Conservation (phyloP, 1,140 invertebrate species). For the Brachionus sp. region DNA sequence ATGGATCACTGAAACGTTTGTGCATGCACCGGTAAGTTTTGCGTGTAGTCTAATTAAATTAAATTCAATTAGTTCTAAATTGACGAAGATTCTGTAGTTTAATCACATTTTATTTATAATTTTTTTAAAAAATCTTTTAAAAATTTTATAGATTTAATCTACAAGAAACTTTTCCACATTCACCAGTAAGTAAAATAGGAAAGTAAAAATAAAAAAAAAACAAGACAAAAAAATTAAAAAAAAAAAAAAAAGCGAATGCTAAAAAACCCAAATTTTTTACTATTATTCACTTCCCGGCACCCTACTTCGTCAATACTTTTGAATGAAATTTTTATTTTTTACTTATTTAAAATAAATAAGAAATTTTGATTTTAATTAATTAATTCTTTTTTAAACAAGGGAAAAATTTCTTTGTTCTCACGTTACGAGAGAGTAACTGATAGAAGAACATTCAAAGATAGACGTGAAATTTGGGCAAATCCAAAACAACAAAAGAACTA, state of each 20-base stretch:
- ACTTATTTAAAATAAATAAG: background rate
- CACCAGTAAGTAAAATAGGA: conserved; percentile 41
- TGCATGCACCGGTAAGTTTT: conserved; percentile 43
- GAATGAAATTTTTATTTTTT: background rate
- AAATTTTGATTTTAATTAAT: background rate
- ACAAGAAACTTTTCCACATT: conserved; percentile 18
- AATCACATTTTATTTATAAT: background rate
- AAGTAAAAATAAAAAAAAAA: background rate
- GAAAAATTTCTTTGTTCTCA: conserved; percentile 46
- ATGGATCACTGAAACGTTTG: conserved; percentile 20
- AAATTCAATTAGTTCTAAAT: background rate
- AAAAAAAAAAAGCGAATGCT: background rate
- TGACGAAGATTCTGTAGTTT: conserved; percentile 46
- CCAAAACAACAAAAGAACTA: background rate
- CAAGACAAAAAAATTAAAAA: background rate
- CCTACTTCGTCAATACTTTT: conserved; percentile 37
- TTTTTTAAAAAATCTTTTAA: conserved; percentile 37
- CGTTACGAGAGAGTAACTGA: conserved; percentile 47
- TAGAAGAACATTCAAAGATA: conserved; percentile 44
- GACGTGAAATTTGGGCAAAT: background rate
- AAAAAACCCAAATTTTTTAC: background rate
- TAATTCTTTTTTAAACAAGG: background rate
- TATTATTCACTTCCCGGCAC: background rate
- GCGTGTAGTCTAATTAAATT: background rate
- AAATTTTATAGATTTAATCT: conserved; percentile 44